Evolutionary conservation across 2,113 vertebrate genomes (phyloP).

Genomic region (Galemys pyrenaicus): DNA sequence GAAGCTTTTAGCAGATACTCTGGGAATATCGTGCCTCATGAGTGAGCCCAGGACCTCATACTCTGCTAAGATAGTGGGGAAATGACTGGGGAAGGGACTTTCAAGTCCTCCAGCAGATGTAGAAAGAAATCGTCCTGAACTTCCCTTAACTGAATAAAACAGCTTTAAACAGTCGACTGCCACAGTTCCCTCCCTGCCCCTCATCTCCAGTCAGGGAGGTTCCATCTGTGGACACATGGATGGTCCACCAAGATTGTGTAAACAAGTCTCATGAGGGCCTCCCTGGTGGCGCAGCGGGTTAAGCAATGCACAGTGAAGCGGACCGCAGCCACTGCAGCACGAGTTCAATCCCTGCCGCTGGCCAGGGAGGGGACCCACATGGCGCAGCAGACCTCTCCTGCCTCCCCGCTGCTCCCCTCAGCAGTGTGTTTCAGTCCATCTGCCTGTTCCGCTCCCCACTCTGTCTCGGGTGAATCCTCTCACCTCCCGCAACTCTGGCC

Average conservation of each 20-base stretch:
- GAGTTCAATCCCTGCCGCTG: too few relatives aligned
- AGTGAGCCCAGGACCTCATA: background rate
- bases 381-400: too few relatives aligned
- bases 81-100: background rate
- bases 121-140: background rate
- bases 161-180: background rate
- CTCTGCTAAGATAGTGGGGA: background rate
- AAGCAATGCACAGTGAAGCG: too few relatives aligned
- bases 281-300: too few relatives aligned
- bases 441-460: too few relatives aligned
- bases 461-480: too few relatives aligned
- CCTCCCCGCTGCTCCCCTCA: too few relatives aligned
- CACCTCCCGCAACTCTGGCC: too few relatives aligned
- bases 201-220: background rate
- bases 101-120: background rate
- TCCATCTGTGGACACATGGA: background rate
- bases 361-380: too few relatives aligned
- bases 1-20: background rate
- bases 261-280: conserved; percentile 5
- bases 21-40: background rate
- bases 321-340: too few relatives aligned
- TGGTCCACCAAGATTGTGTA: background rate
- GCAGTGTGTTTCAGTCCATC: too few relatives aligned
- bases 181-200: background rate
- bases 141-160: background rate